Base-by-base conservation (phyloP, 2,113 vertebrate species). In the Anser brachyrhynchus region DNA sequence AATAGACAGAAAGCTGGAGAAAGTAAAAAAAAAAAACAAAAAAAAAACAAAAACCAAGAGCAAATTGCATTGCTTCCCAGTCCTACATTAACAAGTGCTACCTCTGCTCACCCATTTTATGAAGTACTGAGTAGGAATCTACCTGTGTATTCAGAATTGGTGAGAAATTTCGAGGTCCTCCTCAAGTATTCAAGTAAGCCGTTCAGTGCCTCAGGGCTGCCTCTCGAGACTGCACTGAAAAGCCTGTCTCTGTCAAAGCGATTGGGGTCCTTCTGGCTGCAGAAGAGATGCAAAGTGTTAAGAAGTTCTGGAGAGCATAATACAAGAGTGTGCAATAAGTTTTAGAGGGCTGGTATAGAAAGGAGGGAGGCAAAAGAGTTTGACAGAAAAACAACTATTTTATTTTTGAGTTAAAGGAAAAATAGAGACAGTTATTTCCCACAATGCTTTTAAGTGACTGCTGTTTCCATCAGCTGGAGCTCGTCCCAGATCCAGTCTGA, bases 141-240 rank as follows among this genome's bases (percentile, higher is more conserved):
- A 98, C 98, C 98, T 98, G 97, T 98, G 98, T 98, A 99, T 71
- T 98, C 94, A 1, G 97, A 93, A 96, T 99, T 98, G 0, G 98
- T 98, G 92, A 99, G 99, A 61, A 97, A 98, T 94, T 99, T 99
- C 97, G 97, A 97, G 72, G 89, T 98, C 82, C 83, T 95, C 26
- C 74, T 44, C 93, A 99, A 96, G 90, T 99, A 99, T n/a, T 97
- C 96, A 2, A 97, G 46, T n/a, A 99, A 96, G 21, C 98, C 98
- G 3, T 98, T 92, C 92, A 99, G 97, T 2, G 96, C 96, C 55
- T 86, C 83, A 0, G 98, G 96, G 13, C 98, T 97, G 41, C 99
- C 97, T 41, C 96, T 97, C 29, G 98, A 95, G 44, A 98, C 98
- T 0, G 98, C 99, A 1, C 97, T 97, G 97, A 99, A 99, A 84